Percentiles rank a stretch among this genome's conserved stretches.
These are phyloP conservation scores for Yponomeuta cagnagella DNA, from an alignment of 2,888 invertebrate species.

Conservation along the genomic window DNA sequence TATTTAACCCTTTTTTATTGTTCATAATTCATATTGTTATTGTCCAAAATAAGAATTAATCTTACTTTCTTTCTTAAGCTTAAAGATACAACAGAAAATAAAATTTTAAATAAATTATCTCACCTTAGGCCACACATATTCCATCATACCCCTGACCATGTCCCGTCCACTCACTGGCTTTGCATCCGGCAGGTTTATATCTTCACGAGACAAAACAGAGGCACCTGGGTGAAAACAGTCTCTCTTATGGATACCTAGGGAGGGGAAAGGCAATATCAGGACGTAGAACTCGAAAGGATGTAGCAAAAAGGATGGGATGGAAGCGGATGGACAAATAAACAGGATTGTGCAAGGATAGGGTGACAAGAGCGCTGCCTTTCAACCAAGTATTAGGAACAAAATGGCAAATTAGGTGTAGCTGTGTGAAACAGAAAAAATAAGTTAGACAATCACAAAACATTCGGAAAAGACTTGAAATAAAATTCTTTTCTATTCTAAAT, in stretches of 20 bases:
- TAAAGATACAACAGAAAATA: background rate
- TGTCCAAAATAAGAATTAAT: too few relatives aligned
- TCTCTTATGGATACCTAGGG: slow-evolving; percentile 77
- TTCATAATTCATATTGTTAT: too few relatives aligned
- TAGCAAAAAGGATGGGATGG: slow-evolving; percentile 19
- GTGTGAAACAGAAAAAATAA: background rate
- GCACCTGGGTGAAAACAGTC: slow-evolving; percentile 96
- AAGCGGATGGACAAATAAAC: slow-evolving; percentile 19
- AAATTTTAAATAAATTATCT: slow-evolving; percentile 17
- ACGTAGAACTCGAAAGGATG: slow-evolving; percentile 26
- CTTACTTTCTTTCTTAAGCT: too few relatives aligned
- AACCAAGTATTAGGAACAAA: slow-evolving; percentile 53
- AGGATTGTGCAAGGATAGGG: slow-evolving; percentile 19
- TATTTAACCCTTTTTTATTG: too few relatives aligned
- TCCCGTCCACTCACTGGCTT: slow-evolving; percentile 81
- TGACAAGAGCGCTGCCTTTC: slow-evolving; percentile 56
- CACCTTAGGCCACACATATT: slow-evolving; percentile 97
- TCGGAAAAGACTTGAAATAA: background rate
- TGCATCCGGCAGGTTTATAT: slow-evolving; percentile 76
- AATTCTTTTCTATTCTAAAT: background rate
- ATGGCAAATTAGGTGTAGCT: slow-evolving; percentile 11
- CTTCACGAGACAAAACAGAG: slow-evolving; percentile 80
- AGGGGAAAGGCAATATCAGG: slow-evolving; percentile 38
- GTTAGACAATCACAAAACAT: background rate
- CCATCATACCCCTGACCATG: slow-evolving; percentile 91